phyloP scores from a whole-genome alignment of 2,113 vertebrate species.

The Mobula hypostoma region DNA sequence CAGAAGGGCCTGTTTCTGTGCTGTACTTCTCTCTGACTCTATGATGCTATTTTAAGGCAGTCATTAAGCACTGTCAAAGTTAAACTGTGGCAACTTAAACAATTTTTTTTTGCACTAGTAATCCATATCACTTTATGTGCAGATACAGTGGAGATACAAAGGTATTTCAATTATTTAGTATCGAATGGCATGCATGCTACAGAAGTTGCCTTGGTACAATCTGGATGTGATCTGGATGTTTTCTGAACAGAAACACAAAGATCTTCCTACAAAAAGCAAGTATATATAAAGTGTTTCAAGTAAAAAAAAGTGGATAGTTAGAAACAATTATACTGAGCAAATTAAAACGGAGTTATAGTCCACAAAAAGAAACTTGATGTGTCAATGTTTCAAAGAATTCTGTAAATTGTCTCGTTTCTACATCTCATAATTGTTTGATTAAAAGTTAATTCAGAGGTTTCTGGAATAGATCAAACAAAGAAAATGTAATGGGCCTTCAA shows the following conservation, averaged over 20 bases:
- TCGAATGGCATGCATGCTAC: background rate
- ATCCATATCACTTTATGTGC: background rate
- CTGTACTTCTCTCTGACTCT: no score
- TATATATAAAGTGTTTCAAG: background rate
- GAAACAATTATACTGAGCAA: background rate
- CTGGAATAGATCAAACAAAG: background rate
- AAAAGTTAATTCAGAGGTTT: background rate
- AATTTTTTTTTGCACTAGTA: background rate
- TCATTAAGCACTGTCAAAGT: background rate
- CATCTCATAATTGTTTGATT: background rate
- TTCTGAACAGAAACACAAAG: background rate
- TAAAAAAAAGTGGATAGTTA: background rate
- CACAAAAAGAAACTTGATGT: background rate
- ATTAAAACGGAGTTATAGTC: background rate
- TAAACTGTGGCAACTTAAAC: background rate
- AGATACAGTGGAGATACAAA: background rate
- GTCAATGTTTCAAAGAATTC: slow-evolving; percentile 1
- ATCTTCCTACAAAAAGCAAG: background rate
- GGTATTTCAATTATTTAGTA: background rate
- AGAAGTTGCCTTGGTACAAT: background rate
- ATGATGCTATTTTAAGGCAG: no score
- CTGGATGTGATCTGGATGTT: background rate
- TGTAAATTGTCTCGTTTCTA: no score
- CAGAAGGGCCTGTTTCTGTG: no score
- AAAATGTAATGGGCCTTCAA: background rate